Base-by-base conservation (phyloP, 2,888 invertebrate species). In the Eilema griseolum region DNA sequence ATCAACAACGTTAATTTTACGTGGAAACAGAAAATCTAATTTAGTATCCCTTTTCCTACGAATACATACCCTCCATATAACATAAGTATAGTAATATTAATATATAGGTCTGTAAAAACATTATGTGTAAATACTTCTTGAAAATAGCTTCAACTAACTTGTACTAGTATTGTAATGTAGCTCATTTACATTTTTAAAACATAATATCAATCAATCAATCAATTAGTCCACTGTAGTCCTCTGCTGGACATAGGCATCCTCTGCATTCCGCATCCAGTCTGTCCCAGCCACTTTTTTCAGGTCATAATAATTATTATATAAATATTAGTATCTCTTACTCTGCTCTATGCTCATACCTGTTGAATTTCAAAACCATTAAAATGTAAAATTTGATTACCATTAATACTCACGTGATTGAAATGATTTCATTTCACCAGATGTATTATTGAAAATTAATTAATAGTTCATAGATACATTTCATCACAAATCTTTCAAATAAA, bases 401-500 rank as follows among this genome's bases (percentile, higher is more conserved):
- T 52, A 16, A n/a, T 1, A 41, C 41, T 8, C 14, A 16, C 41
- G 14, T 16, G 41, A 41, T 41, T 41, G 20, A 46, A 46, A 20
- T 46, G 7, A 20, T 20, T 46, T 46, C 7, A 46, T 46, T 46
- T 20, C 20, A 46, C 41, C 41, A 16, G 41, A 41, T 41, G 12
- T 37, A 37, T 33, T 1, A 37, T 11, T 3, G 16, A 52, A 52
- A n/a, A 46, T 20, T 46, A n/a, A 52, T 46, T 46, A 52, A n/a
- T n/a, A 46, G 46, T 46, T 4, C 7, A 20, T 0, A 16, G 2
- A 20, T 24, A 59, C 61, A 69, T 63, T 41, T 59, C 65, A 61
- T 72, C 52, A 72, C 24, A 73, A 70, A 72, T 64, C 52, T 61
- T 24, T 52, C 59, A 66, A 28, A 69, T 61, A 78, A n/a, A 81